Conservation (phyloP, 2,113 vertebrate species). For the Erythrocebus patas region DNA sequence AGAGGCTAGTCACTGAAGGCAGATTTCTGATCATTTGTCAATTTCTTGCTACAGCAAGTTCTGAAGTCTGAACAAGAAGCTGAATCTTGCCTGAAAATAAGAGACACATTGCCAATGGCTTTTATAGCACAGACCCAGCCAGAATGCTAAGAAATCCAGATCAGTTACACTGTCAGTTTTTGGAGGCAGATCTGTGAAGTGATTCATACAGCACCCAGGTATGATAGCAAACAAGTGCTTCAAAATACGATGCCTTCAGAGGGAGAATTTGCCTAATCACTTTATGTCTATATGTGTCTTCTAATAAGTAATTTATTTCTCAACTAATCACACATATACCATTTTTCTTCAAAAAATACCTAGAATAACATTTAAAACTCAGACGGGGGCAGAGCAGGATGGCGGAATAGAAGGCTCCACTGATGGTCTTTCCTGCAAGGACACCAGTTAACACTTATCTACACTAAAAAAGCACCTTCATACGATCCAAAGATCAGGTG, state of each 20-base stretch:
- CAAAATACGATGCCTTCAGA: not conserved
- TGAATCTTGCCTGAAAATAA: conserved; percentile 12
- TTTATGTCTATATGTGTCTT: not conserved
- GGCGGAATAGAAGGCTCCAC: too few relatives aligned
- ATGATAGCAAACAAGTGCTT: not conserved
- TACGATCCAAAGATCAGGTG: too few relatives aligned
- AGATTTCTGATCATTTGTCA: conserved; percentile 34
- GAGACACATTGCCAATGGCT: not conserved
- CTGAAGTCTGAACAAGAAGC: not conserved
- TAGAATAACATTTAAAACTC: not conserved
- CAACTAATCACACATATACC: not conserved
- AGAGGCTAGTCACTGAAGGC: not conserved
- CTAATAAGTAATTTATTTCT: not conserved
- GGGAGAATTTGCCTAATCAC: not conserved
- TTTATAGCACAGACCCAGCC: not conserved
- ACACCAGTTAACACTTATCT: too few relatives aligned
- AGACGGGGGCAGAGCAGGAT: not conserved
- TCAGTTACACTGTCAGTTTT: not conserved
- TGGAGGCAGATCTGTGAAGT: not conserved
- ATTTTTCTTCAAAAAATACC: not conserved
- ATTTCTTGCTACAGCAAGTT: conserved; percentile 33
- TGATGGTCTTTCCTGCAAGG: too few relatives aligned
- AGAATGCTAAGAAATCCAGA: not conserved
- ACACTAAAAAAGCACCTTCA: too few relatives aligned
- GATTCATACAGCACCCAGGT: not conserved